A percentile compares a stretch with the other conserved stretches of the same genome.
These are phyloP conservation scores for Nyctalus aviator DNA, from an alignment of 2,797 vertebrate species.

Conservation along the genomic window DNA sequence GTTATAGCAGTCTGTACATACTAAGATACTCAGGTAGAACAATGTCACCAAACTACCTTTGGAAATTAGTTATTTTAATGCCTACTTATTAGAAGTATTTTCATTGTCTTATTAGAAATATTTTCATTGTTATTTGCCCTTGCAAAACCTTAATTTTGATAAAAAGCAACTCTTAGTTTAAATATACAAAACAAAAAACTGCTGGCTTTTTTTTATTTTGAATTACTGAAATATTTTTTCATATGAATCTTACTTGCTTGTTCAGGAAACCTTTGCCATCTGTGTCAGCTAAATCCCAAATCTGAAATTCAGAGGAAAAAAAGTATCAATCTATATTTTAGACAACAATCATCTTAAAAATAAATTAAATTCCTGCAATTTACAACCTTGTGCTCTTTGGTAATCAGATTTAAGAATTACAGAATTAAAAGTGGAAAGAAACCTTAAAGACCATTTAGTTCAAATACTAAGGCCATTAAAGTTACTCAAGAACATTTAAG, in stretches of 20 bases:
- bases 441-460: slow-evolving; percentile 26
- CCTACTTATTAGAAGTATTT: slow-evolving; percentile 52
- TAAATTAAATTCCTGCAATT: slow-evolving; percentile 47
- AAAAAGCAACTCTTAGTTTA: slow-evolving; percentile 52
- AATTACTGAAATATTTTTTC: slow-evolving; percentile 45
- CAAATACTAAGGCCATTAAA: not conserved
- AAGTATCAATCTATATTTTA: slow-evolving; percentile 61
- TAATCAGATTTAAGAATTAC: slow-evolving; percentile 33
- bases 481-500: slow-evolving; percentile 28
- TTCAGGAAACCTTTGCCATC: slow-evolving; percentile 96
- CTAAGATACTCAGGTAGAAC: slow-evolving; percentile 6
- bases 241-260: slow-evolving; percentile 93
- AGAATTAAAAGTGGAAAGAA: slow-evolving; percentile 58
- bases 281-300: slow-evolving; percentile 98
- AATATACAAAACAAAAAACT: slow-evolving; percentile 37
- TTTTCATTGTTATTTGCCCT: slow-evolving; percentile 62
- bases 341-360: slow-evolving; percentile 58
- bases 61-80: slow-evolving; percentile 21
- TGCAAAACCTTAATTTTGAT: slow-evolving; percentile 38
- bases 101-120: slow-evolving; percentile 38
- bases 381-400: not conserved
- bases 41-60: slow-evolving; percentile 50
- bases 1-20: not conserved
- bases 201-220: slow-evolving; percentile 44
- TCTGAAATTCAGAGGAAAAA: slow-evolving; percentile 87